Conservation (phyloP, 2,797 vertebrate species). For the Alcedo atthis region DNA sequence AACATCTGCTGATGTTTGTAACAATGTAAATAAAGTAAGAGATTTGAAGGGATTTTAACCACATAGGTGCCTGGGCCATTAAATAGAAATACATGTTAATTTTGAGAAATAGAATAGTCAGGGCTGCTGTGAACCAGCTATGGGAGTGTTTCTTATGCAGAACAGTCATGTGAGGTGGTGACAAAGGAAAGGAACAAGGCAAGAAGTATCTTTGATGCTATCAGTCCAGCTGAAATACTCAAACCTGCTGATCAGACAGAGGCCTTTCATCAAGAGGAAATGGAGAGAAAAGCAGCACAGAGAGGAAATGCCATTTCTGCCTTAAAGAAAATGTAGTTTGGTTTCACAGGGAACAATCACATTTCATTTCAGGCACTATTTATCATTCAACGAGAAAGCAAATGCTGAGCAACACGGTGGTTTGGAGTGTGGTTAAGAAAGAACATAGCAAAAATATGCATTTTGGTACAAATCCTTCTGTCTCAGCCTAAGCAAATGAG, state of each 20-base stretch:
- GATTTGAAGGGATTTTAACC: neutral
- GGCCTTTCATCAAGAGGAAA: slow-evolving; percentile 40
- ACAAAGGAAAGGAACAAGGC: slow-evolving; percentile 11
- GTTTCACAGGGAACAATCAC: neutral
- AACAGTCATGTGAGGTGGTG: neutral
- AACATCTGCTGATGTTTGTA: neutral
- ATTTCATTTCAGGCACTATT: slow-evolving; percentile 17
- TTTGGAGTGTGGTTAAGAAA: slow-evolving; percentile 16
- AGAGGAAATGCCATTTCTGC: neutral
- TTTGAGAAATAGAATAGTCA: neutral
- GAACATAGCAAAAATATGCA: neutral
- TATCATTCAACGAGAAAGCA: slow-evolving; percentile 26
- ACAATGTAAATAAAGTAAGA: neutral
- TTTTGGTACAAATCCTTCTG: neutral
- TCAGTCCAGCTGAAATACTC: slow-evolving; percentile 21
- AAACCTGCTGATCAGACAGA: neutral
- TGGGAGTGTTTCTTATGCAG: neutral
- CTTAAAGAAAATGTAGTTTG: neutral
- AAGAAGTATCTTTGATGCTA: slow-evolving; percentile 13
- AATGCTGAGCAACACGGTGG: neutral
- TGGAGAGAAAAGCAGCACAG: neutral
- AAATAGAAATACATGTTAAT: slow-evolving; percentile 26
- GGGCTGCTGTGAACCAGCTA: neutral
- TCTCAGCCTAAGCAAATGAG: neutral
- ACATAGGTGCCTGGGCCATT: neutral